These are phyloP conservation scores for Mixornis gularis DNA, from an alignment of 2,113 vertebrate species.

Conservation along the genomic window DNA sequence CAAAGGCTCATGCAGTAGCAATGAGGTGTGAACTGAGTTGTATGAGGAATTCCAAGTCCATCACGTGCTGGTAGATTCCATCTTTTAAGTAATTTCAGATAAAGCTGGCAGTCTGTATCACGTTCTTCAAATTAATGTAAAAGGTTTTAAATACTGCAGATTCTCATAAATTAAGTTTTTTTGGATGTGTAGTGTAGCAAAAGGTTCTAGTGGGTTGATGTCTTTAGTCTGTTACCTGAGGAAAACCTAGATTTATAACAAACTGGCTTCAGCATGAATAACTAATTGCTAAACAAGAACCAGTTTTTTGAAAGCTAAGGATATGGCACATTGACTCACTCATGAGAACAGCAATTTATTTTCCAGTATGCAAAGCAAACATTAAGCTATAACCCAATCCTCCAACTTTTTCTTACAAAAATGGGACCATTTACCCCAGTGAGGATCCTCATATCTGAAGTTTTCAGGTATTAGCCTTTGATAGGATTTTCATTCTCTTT, in stretches of 20 bases:
- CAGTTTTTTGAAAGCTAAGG: background rate
- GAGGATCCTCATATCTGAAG: background rate
- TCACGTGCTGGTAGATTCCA: background rate
- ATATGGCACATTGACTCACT: background rate
- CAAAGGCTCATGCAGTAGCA: background rate
- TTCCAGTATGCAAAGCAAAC: background rate
- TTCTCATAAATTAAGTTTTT: background rate
- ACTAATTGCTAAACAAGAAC: background rate
- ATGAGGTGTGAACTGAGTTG: background rate
- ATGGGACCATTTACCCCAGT: background rate
- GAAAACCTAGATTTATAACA: background rate
- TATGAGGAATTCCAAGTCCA: background rate
- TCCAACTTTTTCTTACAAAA: background rate
- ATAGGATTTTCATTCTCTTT: background rate
- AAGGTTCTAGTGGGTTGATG: background rate
- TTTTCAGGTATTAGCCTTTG: background rate
- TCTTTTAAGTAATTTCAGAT: background rate
- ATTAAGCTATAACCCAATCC: background rate
- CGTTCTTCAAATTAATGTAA: background rate
- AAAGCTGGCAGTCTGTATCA: background rate
- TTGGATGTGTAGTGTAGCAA: background rate
- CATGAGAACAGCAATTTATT: background rate
- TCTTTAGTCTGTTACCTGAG: background rate
- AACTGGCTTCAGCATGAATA: background rate
- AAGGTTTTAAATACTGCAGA: background rate